Evolutionary conservation across 1,140 invertebrate species (phyloP).

Genomic region (Neodiprion virginianus): DNA sequence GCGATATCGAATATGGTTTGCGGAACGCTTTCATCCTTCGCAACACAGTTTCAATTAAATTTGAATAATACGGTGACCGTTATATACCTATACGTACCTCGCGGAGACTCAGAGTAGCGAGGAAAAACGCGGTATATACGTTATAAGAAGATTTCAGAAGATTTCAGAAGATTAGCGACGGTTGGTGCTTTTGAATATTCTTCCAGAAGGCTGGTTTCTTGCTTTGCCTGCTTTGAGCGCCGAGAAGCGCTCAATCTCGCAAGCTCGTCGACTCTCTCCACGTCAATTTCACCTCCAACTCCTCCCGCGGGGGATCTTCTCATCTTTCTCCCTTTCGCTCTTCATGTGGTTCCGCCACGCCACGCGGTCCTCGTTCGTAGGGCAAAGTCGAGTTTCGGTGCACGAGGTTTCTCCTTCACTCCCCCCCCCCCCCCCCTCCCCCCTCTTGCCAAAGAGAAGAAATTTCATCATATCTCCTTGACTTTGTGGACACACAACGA

Average conservation of each 20-base stretch:
- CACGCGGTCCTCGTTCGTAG: neutral
- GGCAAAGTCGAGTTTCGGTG: neutral
- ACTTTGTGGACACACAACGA: neutral
- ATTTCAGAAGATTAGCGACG: neutral
- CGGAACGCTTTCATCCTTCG: neutral
- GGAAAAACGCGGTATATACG: neutral
- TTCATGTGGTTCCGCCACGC: neutral
- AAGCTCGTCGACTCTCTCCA: neutral
- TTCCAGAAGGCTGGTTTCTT: conserved; percentile 3
- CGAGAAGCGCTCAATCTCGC: neutral
- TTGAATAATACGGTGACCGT: neutral
- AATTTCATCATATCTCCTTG: neutral
- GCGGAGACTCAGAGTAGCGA: neutral
- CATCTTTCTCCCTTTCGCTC: neutral
- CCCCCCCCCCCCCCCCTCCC: no score
- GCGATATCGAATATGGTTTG: neutral
- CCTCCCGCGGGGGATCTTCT: neutral
- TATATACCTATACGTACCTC: neutral
- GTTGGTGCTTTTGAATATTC: neutral
- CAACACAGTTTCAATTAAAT: neutral
- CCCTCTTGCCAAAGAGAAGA: neutral
- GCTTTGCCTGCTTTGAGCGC: neutral
- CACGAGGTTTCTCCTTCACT: no score
- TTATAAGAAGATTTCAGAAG: neutral
- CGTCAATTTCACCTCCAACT: neutral